Evolutionary conservation across 2,797 vertebrate species (phyloP).

Genomic region (Pseudotriccus pelzelni): DNA sequence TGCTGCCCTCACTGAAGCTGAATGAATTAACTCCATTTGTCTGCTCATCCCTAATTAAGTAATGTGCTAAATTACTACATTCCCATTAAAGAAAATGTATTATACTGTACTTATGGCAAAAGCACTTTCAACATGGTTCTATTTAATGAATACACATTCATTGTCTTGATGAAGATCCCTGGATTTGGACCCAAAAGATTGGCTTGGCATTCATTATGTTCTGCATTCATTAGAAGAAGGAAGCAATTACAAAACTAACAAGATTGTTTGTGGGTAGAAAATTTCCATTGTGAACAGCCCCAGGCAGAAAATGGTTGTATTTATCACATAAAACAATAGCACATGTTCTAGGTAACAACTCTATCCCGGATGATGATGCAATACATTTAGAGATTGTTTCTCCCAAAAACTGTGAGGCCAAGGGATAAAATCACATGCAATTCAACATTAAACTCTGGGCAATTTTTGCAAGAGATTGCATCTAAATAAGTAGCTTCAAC

Average conservation of each 20-base stretch:
- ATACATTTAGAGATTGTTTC: neutral
- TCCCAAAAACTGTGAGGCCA: neutral
- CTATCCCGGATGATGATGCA: neutral
- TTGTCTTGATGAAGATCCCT: constrained; percentile 39
- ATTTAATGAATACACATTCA: constrained; percentile 35
- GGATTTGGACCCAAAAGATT: constrained; percentile 42
- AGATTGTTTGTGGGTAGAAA: constrained; percentile 22
- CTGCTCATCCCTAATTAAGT: constrained; percentile 50
- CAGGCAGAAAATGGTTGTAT: constrained; percentile 1
- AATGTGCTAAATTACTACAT: constrained; percentile 40
- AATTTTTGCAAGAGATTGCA: neutral
- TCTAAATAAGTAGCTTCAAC: neutral
- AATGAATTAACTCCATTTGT: constrained; percentile 46
- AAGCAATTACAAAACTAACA: constrained; percentile 46
- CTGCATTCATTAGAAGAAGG: neutral
- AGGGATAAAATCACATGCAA: neutral
- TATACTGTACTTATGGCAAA: constrained; percentile 22
- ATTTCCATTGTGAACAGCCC: neutral
- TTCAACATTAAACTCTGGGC: neutral
- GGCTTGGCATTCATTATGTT: neutral
- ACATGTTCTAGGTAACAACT: neutral
- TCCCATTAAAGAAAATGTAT: constrained; percentile 44
- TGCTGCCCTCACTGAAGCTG: constrained; percentile 16
- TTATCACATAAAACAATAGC: constrained; percentile 16
- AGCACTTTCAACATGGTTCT: constrained; percentile 1